Percentiles rank a stretch among this genome's conserved stretches.
Evolutionary conservation across 2,797 vertebrate genomes (phyloP).

Genomic region (Bradypodion ventrale): DNA sequence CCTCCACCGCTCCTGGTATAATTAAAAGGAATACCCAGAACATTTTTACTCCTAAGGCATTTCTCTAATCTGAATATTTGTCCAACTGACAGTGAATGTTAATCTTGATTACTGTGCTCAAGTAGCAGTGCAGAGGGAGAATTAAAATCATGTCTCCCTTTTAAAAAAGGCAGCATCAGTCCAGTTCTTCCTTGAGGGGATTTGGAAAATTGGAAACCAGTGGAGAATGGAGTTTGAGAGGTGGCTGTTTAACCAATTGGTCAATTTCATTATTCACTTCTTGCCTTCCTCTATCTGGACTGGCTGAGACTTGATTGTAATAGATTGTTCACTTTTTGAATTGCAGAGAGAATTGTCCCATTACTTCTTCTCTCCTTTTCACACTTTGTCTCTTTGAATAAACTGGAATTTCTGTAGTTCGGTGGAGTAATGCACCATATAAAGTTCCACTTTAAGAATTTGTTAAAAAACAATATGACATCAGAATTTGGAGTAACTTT

Average conservation of each 20-base stretch:
- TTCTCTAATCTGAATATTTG: constrained; percentile 15
- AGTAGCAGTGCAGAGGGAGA: neutral
- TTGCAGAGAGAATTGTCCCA: neutral
- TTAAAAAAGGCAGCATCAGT: neutral
- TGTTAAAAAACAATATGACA: neutral
- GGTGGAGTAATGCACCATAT: neutral
- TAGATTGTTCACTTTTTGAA: neutral
- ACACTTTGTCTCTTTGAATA: neutral
- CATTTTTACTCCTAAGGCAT: constrained; percentile 14
- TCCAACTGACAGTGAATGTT: constrained; percentile 12
- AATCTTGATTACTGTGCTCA: constrained; percentile 14
- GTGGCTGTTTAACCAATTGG: constrained; percentile 11
- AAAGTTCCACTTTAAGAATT: neutral
- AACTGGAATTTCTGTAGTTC: neutral
- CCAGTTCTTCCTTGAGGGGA: neutral
- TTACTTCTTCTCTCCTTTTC: neutral
- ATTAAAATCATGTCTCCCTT: neutral
- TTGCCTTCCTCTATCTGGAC: neutral
- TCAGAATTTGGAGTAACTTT: neutral
- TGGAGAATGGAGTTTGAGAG: neutral
- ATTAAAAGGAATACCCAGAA: constrained; percentile 6
- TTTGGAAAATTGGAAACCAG: neutral
- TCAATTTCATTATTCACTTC: constrained; percentile 13
- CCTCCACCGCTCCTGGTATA: neutral
- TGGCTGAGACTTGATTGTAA: constrained; percentile 6